Base-by-base conservation (phyloP, 2,888 invertebrate genomes). In the Agrochola lota region DNA sequence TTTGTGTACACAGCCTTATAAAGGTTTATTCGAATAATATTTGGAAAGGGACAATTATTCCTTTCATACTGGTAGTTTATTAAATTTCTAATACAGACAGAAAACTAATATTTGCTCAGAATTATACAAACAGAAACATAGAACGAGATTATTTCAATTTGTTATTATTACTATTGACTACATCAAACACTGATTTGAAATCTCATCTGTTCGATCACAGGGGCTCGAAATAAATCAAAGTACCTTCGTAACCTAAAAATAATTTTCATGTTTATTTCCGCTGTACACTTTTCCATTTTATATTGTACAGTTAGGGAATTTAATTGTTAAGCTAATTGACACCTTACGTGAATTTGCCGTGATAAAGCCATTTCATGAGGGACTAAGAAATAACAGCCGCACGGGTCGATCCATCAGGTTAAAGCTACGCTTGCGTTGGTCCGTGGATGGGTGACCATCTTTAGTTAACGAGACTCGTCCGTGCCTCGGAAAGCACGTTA, bases 131-230 rank as follows among this genome's bases (percentile, higher is more conserved):
- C 57, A 64, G 0, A 30, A 55, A 49, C 15, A 59, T n/a, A 12
- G 35, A 40, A 20, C 49, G 8, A 52, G 15, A 30, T 80, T 40
- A 63, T 80, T 80, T 52, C n/a, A 57, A 49, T 63, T 63, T 71
- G 2, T 80, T 30, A 72, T 80, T 49, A 80, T 30, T 30, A 30
- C 30, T 30, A n/a, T 57, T 23, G 15, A 64, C 40, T 26, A 35
- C 43, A 49, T 57, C 49, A 64, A 78, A 80, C 43, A 80, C 17
- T 23, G 59, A 64, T 73, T 70, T 46, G 4, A 17, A 71, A 40
- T 46, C 71, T 26, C 62, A 62, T 26, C 80, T 46, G 35, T 23
- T 77, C 17, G 12, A 35, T 79, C 52, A 9, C 26, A 35, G 26
- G 30, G 12, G 7, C 23, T 35, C 23, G 23, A 23, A 35, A 43